Evolutionary conservation across 2,888 invertebrate species (phyloP), one percentile per base, ranked within the genome.

Genomic region (Drosophila mimica): DNA sequence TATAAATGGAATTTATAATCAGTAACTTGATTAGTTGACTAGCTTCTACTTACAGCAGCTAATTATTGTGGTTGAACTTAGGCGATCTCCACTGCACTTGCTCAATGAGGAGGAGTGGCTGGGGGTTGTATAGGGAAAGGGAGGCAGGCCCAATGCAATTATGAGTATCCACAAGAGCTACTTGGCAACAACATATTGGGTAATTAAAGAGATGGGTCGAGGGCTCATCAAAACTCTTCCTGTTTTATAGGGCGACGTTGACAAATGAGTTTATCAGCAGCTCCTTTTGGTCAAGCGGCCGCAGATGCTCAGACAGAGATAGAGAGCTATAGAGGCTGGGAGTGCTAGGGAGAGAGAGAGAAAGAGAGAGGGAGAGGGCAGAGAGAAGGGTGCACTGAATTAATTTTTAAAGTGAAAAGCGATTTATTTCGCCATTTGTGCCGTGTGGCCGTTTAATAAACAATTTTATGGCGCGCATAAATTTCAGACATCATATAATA

Each of bases 201-300:
- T 86, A 86, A 88, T 87, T 87, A 88, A 90, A 88, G 83, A 82
- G 81, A 81, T 77, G 81, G 73, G 69, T 58, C 64, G 77, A 66
- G 68, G 82, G 69, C 72, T 75, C 80, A 74, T 71, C 69, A 62
- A 62, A 64, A 70, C 60, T 51, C 52, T 58, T 36, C 38, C 48
- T 43, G 68, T 51, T 58, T 53, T 36, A 51, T 43, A 49, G 57
- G 60, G 57, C 74, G 85, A 85, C 85, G 64, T 85, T 89, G 90
- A 85, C 85, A 89, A 89, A 85, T 85, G 85, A 81, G 90, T 88
- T 89, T 90, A 89, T 85, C 85, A 85, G 75, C 85, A 89, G 84
- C 83, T 81, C 59, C 78, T 64, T 51, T 75, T 53, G 61, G 51
- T 33, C 52, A 67, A 59, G 59, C 34, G 53, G 52, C 40, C 40